phyloP scores from a whole-genome alignment of 2,797 vertebrate species.

The Hypotaenidia philippensis region DNA sequence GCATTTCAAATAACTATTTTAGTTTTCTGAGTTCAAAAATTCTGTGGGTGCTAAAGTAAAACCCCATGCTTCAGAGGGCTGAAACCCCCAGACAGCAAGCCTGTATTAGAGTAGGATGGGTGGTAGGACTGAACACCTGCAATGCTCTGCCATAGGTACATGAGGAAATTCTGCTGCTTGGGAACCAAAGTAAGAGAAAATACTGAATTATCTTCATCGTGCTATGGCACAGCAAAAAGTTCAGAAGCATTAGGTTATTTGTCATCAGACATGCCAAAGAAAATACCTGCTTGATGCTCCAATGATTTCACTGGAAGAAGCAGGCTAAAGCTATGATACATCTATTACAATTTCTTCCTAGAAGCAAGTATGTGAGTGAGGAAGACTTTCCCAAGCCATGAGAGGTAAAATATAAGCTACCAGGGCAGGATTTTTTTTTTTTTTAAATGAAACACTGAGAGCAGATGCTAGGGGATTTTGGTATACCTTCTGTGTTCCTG shows the following conservation, averaged over 20 bases:
- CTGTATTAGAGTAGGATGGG: not conserved
- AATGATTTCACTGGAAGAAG: not conserved
- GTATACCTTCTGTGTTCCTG: not conserved
- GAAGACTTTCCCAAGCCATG: not conserved
- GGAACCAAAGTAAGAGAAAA: not conserved
- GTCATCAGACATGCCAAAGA: not conserved
- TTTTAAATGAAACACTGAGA: not conserved
- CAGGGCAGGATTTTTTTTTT: not conserved
- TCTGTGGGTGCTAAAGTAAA: not conserved
- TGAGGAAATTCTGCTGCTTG: not conserved
- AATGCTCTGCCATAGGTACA: not conserved
- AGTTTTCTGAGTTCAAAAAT: not conserved
- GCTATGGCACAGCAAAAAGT: not conserved
- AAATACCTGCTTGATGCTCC: not conserved
- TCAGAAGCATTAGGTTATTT: not conserved
- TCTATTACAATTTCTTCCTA: not conserved
- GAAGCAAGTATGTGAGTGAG: not conserved
- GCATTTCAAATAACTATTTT: not conserved
- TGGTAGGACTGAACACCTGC: not conserved
- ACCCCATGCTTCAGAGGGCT: not conserved
- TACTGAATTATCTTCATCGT: not conserved
- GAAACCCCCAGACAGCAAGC: not conserved
- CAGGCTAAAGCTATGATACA: not conserved
- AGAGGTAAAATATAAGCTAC: not conserved
- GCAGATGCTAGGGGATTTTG: not conserved